Base-by-base conservation (phyloP, 2,888 invertebrate species). In the Nematopogon swammerdamellus region DNA sequence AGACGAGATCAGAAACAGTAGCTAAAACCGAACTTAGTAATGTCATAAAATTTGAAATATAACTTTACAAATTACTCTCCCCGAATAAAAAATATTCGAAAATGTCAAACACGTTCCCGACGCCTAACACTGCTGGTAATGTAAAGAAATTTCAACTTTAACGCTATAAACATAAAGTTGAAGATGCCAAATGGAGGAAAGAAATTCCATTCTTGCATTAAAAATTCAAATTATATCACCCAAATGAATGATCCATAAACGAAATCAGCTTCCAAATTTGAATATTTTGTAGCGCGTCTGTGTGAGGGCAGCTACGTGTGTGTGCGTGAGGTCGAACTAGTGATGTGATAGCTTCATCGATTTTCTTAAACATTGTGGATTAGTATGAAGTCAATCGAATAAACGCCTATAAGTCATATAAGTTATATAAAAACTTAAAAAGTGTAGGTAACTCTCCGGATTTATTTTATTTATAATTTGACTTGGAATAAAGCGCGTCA, bases 161-260 rank as follows among this genome's bases (percentile, higher is more conserved):
- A 29, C n/a, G 18, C 29, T 18, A 19, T 44, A 25, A 30, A 29
- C 4, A 48, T 45, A 50, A 45, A 52, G 50, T 52, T 49, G 48
- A 46, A 50, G 47, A 47, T 52, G 49, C 46, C 49, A 52, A 49
- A 59, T 61, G 56, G 56, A 63, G 72, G 75, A 76, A 76, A 75
- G 74, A 69, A 65, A 71, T 66, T 66, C 67, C 63, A 63, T 62
- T 59, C 61, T 67, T 67, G 70, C 68, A 73, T 70, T 68, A 70
- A 70, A 72, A 65, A 76, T 79, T 77, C 74, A 76, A 79, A 76
- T 77, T 75, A 76, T 77, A 77, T 76, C 77, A 75, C 74, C 79
- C 79, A 79, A 79, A 79, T 79, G 77, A 79, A 77, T 77, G 77
- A 79, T 75, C 79, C 76, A 77, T 79, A 77, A 79, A 79, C 74